Conservation (phyloP, 2,888 invertebrate species). For the Drosophila kambysellisi region DNA sequence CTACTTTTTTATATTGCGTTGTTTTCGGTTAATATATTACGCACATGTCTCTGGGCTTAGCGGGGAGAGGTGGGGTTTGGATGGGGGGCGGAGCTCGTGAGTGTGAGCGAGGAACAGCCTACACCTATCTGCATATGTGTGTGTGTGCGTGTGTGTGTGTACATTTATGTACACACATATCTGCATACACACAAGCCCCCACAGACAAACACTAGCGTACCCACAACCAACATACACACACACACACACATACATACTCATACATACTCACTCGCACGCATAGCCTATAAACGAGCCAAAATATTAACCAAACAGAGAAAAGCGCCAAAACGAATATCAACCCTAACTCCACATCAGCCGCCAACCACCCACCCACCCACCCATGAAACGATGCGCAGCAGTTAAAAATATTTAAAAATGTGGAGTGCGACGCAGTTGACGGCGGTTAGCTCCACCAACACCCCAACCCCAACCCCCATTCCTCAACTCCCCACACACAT, state of each 20-base stretch:
- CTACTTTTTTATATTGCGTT: constrained; percentile 50
- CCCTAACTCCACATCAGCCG: constrained; percentile 37
- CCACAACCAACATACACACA: constrained; percentile 24
- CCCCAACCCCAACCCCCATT: neutral
- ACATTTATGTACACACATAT: constrained; percentile 30
- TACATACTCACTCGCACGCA: constrained; percentile 31
- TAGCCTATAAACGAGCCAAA: constrained; percentile 63
- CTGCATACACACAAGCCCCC: constrained; percentile 8
- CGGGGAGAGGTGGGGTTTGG: neutral
- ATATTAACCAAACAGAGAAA: constrained; percentile 78
- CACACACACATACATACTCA: constrained; percentile 7
- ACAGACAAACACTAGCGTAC: constrained; percentile 55
- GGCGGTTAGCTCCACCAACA: constrained; percentile 37
- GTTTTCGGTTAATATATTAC: constrained; percentile 79
- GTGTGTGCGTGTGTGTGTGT: constrained; percentile 23
- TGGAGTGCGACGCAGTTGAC: constrained; percentile 64
- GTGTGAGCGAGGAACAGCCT: constrained; percentile 45
- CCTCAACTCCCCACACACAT: neutral
- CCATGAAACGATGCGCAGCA: constrained; percentile 67
- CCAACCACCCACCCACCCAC: neutral
- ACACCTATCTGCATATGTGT: constrained; percentile 38
- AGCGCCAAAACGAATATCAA: constrained; percentile 65
- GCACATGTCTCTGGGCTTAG: constrained; percentile 55
- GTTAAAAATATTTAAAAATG: constrained; percentile 80
- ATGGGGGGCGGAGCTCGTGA: constrained; percentile 8